A percentile compares a stretch with the other conserved stretches of the same genome.
phyloP scores from a whole-genome alignment of 1,140 invertebrate species.

The Antheraea pernyi region DNA sequence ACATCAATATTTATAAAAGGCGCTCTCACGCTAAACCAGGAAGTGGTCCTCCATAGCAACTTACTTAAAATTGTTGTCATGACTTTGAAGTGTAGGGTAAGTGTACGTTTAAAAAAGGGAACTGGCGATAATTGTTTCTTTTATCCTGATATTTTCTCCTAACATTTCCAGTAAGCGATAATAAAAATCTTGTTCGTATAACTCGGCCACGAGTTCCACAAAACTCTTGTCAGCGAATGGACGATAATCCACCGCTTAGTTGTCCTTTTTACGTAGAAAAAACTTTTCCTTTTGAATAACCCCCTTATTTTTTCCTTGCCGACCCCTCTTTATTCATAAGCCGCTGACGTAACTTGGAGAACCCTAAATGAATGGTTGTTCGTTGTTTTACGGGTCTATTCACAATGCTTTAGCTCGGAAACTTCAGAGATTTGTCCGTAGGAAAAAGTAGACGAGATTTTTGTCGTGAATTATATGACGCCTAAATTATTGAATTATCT shows the following conservation, averaged over 20 bases:
- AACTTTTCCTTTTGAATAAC: constrained; percentile 68
- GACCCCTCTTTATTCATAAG: constrained; percentile 73
- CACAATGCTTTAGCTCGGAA: constrained; percentile 67
- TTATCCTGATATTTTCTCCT: constrained; percentile 29
- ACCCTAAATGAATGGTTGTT: constrained; percentile 74
- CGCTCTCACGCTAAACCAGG: constrained; percentile 16
- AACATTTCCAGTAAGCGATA: constrained; percentile 39
- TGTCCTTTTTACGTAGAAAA: constrained; percentile 57
- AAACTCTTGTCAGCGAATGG: constrained; percentile 61
- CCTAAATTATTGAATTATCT: constrained; percentile 13
- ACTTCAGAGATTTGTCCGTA: constrained; percentile 61
- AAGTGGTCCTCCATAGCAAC: constrained; percentile 21
- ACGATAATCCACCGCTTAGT: constrained; percentile 63
- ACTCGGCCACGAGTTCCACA: constrained; percentile 45
- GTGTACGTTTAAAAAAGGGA: constrained; percentile 14
- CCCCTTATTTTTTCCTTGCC: constrained; percentile 58
- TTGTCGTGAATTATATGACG: constrained; percentile 37
- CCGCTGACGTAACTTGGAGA: constrained; percentile 68
- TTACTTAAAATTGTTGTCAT: constrained; percentile 28
- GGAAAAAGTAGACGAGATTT: constrained; percentile 51
- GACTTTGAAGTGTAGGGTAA: constrained; percentile 10
- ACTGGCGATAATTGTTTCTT: constrained; percentile 32
- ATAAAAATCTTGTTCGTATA: constrained; percentile 48
- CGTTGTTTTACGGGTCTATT: constrained; percentile 76
- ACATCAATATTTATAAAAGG: constrained; percentile 29